Conservation (phyloP, 2,113 vertebrate species). For the Tursiops truncatus region DNA sequence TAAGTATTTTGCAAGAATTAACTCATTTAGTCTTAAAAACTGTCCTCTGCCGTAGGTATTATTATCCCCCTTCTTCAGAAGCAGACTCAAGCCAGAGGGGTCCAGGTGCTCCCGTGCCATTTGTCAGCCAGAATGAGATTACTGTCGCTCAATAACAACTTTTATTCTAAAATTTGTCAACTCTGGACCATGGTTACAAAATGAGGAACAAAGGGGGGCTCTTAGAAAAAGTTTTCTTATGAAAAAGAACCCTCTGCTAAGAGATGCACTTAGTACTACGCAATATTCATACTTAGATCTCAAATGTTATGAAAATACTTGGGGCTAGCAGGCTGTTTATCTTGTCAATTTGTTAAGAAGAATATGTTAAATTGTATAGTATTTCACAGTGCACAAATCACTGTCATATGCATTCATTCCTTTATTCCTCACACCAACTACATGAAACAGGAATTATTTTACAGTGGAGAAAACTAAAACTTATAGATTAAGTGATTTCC, state of each 20-base stretch:
- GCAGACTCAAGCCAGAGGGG: background rate
- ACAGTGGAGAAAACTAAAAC: background rate
- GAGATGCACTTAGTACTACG: background rate
- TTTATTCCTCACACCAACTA: background rate
- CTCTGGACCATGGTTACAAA: background rate
- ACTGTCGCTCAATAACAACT: background rate
- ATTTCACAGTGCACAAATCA: background rate
- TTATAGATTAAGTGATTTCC: background rate
- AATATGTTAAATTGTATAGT: background rate
- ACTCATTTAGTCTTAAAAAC: slow-evolving; percentile 23
- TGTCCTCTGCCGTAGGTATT: background rate
- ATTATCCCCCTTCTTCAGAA: background rate
- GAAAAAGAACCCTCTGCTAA: background rate
- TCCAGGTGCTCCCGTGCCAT: background rate
- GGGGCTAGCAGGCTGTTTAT: background rate
- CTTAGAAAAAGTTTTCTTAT: background rate
- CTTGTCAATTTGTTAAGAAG: background rate
- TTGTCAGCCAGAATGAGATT: background rate
- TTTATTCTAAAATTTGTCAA: background rate
- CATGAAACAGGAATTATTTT: slow-evolving; percentile 17
- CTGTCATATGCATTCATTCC: background rate
- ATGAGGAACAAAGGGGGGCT: background rate
- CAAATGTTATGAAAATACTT: background rate
- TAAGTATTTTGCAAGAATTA: slow-evolving; percentile 48
- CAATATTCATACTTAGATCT: background rate